A percentile compares a stretch with the other conserved stretches of the same genome.
Evolutionary conservation across 1,140 invertebrate genomes (phyloP).

Genomic region (Rhyzopertha dominica): DNA sequence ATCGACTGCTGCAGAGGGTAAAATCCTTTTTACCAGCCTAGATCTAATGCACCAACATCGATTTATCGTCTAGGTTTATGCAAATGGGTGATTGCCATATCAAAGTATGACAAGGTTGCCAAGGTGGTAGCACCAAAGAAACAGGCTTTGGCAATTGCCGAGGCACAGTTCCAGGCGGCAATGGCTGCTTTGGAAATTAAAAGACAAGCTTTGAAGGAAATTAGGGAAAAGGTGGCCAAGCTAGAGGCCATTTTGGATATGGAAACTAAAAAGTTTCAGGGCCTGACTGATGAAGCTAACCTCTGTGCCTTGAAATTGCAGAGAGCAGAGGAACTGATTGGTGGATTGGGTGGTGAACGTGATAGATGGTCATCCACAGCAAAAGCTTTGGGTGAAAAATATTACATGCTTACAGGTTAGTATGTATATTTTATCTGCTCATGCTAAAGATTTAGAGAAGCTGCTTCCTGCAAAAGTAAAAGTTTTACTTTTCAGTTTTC

Average conservation of each 20-base stretch:
- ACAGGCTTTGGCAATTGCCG: slow-evolving; percentile 69
- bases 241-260: slow-evolving; percentile 65
- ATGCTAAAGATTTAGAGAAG: slow-evolving; percentile 4
- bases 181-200: slow-evolving; percentile 69
- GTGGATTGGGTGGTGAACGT: slow-evolving; percentile 78
- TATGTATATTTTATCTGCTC: background rate
- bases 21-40: slow-evolving; percentile 1
- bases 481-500: slow-evolving; percentile 10
- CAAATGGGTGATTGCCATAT: slow-evolving; percentile 88
- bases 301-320: slow-evolving; percentile 85
- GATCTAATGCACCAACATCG: background rate
- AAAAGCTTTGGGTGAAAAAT: slow-evolving; percentile 63
- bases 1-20: slow-evolving; percentile 71
- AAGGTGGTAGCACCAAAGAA: slow-evolving; percentile 84
- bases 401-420: slow-evolving; percentile 50
- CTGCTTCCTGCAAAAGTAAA: background rate
- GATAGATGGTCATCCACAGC: slow-evolving; percentile 77
- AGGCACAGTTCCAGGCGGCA: slow-evolving; percentile 55
- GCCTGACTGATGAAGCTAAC: slow-evolving; percentile 75
- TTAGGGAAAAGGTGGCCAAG: slow-evolving; percentile 56
- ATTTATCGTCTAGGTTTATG: slow-evolving; percentile 59
- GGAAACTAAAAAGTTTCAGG: slow-evolving; percentile 52
- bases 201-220: slow-evolving; percentile 69
- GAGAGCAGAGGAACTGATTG: slow-evolving; percentile 88
- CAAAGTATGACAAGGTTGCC: slow-evolving; percentile 89